A percentile compares a stretch with the other conserved stretches of the same genome.
phyloP scores from a whole-genome alignment of 2,797 vertebrate species.

The Philypnodon macrostomus region DNA sequence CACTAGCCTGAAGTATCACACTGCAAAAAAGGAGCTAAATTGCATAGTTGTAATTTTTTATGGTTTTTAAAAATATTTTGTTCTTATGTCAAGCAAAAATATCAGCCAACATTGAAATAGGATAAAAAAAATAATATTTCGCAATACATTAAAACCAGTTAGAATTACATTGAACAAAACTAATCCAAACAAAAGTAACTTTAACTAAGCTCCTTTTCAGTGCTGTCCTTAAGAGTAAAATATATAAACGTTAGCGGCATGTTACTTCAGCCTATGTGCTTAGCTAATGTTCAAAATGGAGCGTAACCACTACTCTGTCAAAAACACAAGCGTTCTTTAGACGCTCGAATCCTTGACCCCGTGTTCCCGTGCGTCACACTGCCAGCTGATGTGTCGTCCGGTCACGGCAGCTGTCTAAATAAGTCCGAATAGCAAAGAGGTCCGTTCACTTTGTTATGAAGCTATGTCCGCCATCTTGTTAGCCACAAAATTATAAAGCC shows the following conservation, averaged over 20 bases:
- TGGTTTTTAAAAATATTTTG: no score
- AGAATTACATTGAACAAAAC: no score
- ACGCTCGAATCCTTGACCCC: constrained; percentile 25
- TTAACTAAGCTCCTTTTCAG: no score
- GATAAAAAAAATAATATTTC: no score
- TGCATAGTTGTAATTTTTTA: no score
- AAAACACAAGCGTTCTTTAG: no score
- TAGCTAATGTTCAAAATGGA: constrained; percentile 39
- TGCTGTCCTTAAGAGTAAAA: background rate
- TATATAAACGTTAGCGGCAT: constrained; percentile 3
- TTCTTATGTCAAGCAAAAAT: no score
- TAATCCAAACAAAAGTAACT: no score
- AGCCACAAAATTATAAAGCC: no score
- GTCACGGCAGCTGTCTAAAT: constrained; percentile 36
- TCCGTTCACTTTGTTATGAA: background rate
- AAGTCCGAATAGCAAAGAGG: constrained; percentile 4
- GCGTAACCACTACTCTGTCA: constrained; percentile 5
- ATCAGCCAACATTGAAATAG: no score
- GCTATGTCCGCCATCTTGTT: constrained; percentile 6
- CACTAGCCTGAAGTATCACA: constrained; percentile 31
- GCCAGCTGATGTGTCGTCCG: constrained; percentile 12
- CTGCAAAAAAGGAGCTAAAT: no score
- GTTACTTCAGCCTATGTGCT: constrained; percentile 22
- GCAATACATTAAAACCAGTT: no score
- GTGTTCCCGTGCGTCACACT: background rate